Percentiles rank a stretch among this genome's conserved stretches.
Conservation (phyloP, 2,888 invertebrate species). For the Clusia tigrina region DNA sequence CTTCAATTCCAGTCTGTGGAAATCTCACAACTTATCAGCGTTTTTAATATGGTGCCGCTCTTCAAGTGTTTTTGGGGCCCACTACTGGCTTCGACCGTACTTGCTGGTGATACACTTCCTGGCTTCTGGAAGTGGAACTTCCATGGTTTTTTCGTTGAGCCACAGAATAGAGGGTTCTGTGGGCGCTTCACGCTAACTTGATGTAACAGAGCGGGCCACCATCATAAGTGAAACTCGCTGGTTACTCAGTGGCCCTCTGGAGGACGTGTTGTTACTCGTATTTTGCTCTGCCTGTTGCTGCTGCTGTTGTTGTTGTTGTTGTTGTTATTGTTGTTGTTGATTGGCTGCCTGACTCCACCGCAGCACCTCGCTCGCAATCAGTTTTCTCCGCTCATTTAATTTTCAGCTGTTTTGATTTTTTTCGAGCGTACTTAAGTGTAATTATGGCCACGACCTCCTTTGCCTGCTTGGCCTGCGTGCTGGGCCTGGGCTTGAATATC, state of each 20-base stretch:
- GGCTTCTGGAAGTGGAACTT: no score
- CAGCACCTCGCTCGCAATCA: slow-evolving; percentile 15
- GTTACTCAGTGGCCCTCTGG: not conserved
- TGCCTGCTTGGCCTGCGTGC: not conserved
- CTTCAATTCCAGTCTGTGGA: no score
- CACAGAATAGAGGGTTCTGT: no score
- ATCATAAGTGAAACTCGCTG: not conserved
- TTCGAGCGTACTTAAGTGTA: slow-evolving; percentile 47
- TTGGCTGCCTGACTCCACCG: slow-evolving; percentile 33
- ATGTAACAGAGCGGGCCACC: no score
- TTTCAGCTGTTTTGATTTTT: slow-evolving; percentile 41
- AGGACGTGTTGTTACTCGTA: not conserved
- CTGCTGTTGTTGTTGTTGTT: not conserved
- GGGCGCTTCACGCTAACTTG: no score
- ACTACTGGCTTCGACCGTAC: no score
- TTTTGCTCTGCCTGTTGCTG: not conserved
- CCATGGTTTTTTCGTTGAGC: no score
- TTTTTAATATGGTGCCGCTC: no score
- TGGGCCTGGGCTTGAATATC: not conserved
- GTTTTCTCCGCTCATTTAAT: slow-evolving; percentile 44
- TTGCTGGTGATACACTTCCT: no score
- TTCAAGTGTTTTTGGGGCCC: no score
- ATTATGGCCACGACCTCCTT: slow-evolving; percentile 38
- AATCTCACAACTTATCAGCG: no score
- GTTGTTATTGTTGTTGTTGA: slow-evolving; percentile 32